Evolutionary conservation across 1,140 invertebrate genomes (phyloP), one percentile per base, ranked within the genome.

Genomic region (Hestina assimilis): DNA sequence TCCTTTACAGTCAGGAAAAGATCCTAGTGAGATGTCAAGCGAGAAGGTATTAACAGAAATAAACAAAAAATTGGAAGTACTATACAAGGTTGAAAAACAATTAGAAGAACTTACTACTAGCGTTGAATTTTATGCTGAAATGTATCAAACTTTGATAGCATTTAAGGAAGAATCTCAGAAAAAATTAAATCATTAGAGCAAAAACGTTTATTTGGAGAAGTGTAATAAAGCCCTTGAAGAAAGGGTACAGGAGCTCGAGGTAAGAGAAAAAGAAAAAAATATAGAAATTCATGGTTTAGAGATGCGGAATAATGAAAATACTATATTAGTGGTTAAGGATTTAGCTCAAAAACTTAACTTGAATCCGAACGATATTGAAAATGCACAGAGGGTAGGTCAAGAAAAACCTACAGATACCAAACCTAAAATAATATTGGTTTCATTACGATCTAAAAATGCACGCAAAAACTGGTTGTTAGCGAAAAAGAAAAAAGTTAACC

Each of bases 401-500:
- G 42, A 46, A 12, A 46, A 46, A 28, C 42, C 24, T 17, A 7
- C 26, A n/a, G 26, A 12, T 28, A 15, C 42, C 12, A 46, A 46
- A 15, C 42, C 42, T 4, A 26, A 46, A 28, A 28, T 9, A 11
- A 24, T 47, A 33, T 19, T 47, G 4, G 14, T 35, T 6, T 6
- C 31, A 1, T 38, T 63, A 0, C 42, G 43, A 1, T 42, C 47
- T 23, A n/a, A 40, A 40, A 35, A 29, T 24, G 59, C 50, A 5
- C 41, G n/a, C n/a, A 35, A 58, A 6, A 19, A 56, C 1, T 62
- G 59, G 59, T 14, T 62, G 14, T 20, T 0, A 5, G 23, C 20
- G 19, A 50, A 40, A 8, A 63, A 68, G 38, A 12, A 26, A 26
- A 5, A 28, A 3, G 28, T 15, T 61, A n/a, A 60, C 57, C 0